Evolutionary conservation across 2,113 vertebrate species (phyloP).

Genomic region (Phasianus colchicus): DNA sequence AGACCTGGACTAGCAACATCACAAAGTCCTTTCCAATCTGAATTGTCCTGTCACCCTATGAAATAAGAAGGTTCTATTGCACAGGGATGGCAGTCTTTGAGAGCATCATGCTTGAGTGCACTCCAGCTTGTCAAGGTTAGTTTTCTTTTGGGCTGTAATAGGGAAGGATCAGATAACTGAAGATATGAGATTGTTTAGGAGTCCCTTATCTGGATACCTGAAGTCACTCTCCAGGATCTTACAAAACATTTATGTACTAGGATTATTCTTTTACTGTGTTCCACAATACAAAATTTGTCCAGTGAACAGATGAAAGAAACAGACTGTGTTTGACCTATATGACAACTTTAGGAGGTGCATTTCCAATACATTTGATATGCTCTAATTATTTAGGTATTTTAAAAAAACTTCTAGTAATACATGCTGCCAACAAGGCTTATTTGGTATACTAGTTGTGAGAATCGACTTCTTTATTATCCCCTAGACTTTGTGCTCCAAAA

Average conservation of each 20-base stretch:
- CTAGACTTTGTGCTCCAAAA: not conserved
- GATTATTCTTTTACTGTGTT: constrained; percentile 13
- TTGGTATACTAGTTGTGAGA: not conserved
- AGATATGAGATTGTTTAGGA: not conserved
- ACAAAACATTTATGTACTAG: not conserved
- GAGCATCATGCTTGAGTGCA: not conserved
- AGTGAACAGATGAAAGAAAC: constrained; percentile 35
- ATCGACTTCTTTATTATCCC: not conserved
- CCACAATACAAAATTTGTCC: not conserved
- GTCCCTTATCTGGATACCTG: not conserved
- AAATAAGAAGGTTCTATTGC: not conserved
- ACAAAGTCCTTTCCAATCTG: not conserved
- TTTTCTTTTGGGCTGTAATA: not conserved
- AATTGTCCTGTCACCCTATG: not conserved
- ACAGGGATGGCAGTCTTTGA: accelerated
- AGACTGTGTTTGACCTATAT: constrained; percentile 33
- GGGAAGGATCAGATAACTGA: not conserved
- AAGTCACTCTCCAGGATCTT: not conserved
- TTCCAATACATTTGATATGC: constrained; percentile 21
- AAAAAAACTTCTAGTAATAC: not conserved
- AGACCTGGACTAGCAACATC: not conserved
- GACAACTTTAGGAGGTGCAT: not conserved
- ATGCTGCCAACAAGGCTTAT: not conserved
- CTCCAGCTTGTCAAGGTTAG: not conserved
- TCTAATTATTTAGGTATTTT: constrained; percentile 32